A percentile compares a stretch with the other conserved stretches of the same genome.
Evolutionary conservation across 2,113 vertebrate species (phyloP).

Genomic region (Rana temporaria): DNA sequence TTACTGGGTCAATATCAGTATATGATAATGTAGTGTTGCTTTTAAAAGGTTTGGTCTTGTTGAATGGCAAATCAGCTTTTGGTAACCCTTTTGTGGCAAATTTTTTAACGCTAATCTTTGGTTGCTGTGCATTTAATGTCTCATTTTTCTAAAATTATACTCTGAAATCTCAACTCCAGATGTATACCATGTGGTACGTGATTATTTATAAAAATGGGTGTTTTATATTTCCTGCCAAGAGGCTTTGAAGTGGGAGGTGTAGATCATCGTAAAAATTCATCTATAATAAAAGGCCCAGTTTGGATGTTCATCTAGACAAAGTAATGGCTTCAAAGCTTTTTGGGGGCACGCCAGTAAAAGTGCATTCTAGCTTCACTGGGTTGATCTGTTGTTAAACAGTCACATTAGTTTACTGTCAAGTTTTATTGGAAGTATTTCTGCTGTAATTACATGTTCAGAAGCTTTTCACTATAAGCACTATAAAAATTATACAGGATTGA

Average conservation of each 20-base stretch:
- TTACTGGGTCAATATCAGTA: too few species aligned
- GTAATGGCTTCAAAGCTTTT: conserved; percentile 16
- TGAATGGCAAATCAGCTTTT: not conserved
- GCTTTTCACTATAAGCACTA: conserved; percentile 35
- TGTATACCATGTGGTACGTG: too few species aligned
- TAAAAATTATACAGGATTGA: not conserved
- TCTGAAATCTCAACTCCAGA: too few species aligned
- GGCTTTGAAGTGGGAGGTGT: conserved; percentile 2
- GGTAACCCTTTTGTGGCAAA: not conserved
- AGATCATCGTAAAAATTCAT: conserved; percentile 27
- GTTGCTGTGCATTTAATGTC: too few species aligned
- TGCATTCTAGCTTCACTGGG: conserved; percentile 9
- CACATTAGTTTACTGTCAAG: conserved; percentile 21
- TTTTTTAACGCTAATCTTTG: not conserved
- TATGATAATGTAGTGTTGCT: too few species aligned
- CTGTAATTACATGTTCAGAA: conserved; percentile 40
- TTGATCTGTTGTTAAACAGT: conserved; percentile 45
- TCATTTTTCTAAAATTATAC: too few species aligned
- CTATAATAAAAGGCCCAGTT: not conserved
- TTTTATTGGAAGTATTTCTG: conserved; percentile 46
- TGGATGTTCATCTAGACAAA: conserved; percentile 1
- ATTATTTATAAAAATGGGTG: not conserved
- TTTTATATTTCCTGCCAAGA: not conserved
- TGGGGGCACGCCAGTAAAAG: conserved; percentile 26
- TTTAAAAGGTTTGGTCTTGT: too few species aligned